A percentile compares a stretch with the other conserved stretches of the same genome.
Conservation (phyloP, 2,113 vertebrate species). For the Mormoops blainvillei region DNA sequence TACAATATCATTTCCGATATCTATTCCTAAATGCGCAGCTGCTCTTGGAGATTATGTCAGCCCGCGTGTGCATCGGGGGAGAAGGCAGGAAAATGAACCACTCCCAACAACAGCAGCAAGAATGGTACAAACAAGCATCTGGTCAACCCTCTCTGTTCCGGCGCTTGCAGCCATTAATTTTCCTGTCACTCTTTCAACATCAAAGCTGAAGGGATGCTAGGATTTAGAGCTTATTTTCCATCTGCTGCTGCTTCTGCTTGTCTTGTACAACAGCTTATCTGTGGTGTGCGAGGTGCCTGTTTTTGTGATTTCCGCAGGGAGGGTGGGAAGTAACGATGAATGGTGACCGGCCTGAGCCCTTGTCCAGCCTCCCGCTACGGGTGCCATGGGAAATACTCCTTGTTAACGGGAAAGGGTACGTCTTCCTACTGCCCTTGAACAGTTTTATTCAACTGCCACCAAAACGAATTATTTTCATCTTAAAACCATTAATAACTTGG, state of each 20-base stretch:
- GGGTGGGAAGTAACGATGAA: accelerated
- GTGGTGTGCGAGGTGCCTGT: accelerated
- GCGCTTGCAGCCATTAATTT: neutral
- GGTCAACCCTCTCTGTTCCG: neutral
- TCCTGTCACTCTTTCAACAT: neutral
- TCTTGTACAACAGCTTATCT: neutral
- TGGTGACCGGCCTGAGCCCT: neutral
- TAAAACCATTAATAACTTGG: conserved; percentile 69
- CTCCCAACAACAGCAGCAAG: neutral
- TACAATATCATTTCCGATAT: neutral
- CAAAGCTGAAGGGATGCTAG: neutral
- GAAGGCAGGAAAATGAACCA: neutral
- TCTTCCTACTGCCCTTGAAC: neutral
- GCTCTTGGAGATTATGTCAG: neutral
- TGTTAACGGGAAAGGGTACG: neutral
- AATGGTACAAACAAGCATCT: accelerated
- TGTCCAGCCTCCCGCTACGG: accelerated
- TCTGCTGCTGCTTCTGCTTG: neutral
- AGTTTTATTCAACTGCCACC: conserved; percentile 47
- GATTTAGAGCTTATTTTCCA: neutral
- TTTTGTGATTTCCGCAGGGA: accelerated
- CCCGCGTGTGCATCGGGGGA: too few species aligned
- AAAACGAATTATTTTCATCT: conserved; percentile 68
- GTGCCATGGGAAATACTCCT: accelerated
- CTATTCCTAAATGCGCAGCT: too few species aligned